Percentiles rank a stretch among this genome's conserved stretches.
These are phyloP conservation scores for Stictocephala bisonia DNA, from an alignment of 2,888 invertebrate species.

Conservation along the genomic window DNA sequence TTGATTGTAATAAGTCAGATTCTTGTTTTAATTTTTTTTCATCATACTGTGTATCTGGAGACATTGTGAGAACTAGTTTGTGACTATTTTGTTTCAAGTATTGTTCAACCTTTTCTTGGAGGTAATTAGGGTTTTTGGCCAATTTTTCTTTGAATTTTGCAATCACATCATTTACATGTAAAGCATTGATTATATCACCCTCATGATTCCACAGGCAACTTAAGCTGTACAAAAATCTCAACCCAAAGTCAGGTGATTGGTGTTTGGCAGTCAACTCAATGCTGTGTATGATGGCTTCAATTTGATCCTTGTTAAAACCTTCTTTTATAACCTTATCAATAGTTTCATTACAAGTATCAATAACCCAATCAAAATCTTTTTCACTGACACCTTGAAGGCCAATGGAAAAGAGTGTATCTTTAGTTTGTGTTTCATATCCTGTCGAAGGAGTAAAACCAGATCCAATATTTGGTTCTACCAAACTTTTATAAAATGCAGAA, in stretches of 20 bases:
- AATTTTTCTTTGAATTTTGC: constrained; percentile 72
- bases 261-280: constrained; percentile 89
- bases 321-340: constrained; percentile 77
- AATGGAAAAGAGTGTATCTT: constrained; percentile 85
- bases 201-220: constrained; percentile 90
- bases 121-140: constrained; percentile 73
- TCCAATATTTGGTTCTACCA: constrained; percentile 91
- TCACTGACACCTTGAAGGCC: constrained; percentile 86
- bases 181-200: constrained; percentile 75
- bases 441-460: constrained; percentile 87
- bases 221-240: constrained; percentile 80
- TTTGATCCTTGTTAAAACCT: constrained; percentile 84
- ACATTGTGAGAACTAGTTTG: constrained; percentile 85
- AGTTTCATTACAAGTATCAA: constrained; percentile 77
- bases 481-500: constrained; percentile 88
- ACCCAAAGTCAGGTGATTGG: constrained; percentile 88
- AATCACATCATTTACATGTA: constrained; percentile 80
- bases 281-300: constrained; percentile 88
- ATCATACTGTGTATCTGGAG: constrained; percentile 83
- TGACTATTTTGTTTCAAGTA: constrained; percentile 86
- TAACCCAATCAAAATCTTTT: constrained; percentile 79
- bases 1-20: constrained; percentile 72
- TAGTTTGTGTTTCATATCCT: constrained; percentile 84
- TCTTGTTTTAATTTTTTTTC: constrained; percentile 72
- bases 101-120: constrained; percentile 74